phyloP scores from a whole-genome alignment of 2,888 invertebrate genomes.

The Conus canariensis region DNA sequence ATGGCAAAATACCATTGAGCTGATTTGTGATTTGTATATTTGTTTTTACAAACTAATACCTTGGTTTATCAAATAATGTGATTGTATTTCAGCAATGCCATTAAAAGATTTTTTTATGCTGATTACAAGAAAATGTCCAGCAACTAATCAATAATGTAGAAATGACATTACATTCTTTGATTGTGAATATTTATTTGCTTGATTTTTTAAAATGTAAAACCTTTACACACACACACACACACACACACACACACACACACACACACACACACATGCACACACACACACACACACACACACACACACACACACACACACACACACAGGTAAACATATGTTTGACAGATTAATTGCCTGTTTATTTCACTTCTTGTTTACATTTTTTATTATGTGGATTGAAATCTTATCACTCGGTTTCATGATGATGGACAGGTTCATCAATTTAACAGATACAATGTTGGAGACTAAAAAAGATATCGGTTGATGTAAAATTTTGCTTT shows the following conservation, averaged over 20 bases:
- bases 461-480: neutral
- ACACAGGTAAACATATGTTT: no score
- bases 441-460: neutral
- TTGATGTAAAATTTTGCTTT: neutral
- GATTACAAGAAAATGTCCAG: neutral
- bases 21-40: neutral
- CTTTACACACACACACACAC: neutral
- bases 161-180: no score
- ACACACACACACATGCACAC: conserved; percentile 2
- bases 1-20: no score
- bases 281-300: conserved; percentile 14
- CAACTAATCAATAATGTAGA: neutral
- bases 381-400: neutral
- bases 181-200: no score
- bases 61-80: neutral
- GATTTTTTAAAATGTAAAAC: no score
- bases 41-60: neutral
- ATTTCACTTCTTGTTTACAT: no score
- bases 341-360: no score
- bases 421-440: neutral
- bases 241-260: conserved; percentile 10
- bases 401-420: neutral
- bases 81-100: neutral
- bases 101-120: neutral
- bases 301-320: conserved; percentile 1